Evolutionary conservation across 1,140 invertebrate species (phyloP).

Genomic region (Penaeus vannamei): DNA sequence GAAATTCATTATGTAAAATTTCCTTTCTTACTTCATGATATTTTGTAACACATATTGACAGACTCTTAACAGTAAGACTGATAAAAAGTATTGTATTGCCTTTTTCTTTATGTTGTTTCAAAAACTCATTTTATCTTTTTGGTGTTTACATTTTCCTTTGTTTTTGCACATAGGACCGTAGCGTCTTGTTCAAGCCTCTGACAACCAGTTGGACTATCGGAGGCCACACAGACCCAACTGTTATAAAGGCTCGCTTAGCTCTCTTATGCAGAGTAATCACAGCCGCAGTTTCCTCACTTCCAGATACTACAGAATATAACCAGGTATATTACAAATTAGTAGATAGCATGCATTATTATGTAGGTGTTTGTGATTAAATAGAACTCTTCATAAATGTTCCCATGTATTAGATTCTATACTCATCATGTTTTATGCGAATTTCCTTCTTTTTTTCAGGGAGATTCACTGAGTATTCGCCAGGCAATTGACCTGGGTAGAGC

Average conservation of each 20-base stretch:
- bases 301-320: conserved; percentile 26
- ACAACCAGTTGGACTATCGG: conserved; percentile 48
- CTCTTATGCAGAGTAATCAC: conserved; percentile 54
- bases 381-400: too few species aligned
- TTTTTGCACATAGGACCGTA: conserved; percentile 30
- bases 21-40: too few species aligned
- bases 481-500: conserved; percentile 71
- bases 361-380: conserved; percentile 20
- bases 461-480: conserved; percentile 72
- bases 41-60: too few species aligned
- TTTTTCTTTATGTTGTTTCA: too few species aligned
- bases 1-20: too few species aligned
- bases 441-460: conserved; percentile 69
- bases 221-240: conserved; percentile 34
- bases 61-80: too few species aligned
- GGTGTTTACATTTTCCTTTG: too few species aligned
- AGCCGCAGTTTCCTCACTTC: conserved; percentile 30
- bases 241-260: conserved; percentile 36
- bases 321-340: conserved; percentile 21
- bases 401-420: too few species aligned
- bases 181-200: conserved; percentile 50
- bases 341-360: background rate
- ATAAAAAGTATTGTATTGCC: too few species aligned
- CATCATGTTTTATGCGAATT: too few species aligned
- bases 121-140: too few species aligned